A percentile compares a stretch with the other conserved stretches of the same genome.
phyloP scores from a whole-genome alignment of 2,797 vertebrate species.

The Avahi laniger region DNA sequence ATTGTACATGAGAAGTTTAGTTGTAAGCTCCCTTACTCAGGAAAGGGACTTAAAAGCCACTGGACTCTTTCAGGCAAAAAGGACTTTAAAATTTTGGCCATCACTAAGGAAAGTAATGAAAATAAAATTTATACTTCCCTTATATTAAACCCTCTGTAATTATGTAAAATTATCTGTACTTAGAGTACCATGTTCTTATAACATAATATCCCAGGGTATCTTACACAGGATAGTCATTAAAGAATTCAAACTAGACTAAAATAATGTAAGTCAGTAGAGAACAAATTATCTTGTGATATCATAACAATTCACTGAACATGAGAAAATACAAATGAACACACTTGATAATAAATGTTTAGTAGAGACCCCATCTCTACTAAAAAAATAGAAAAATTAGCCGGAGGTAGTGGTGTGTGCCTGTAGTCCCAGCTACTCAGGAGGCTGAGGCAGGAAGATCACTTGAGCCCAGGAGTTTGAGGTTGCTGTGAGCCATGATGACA shows the following conservation, averaged over 20 bases:
- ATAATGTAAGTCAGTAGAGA: slow-evolving; percentile 15
- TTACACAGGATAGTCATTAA: slow-evolving; percentile 5
- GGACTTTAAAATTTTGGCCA: neutral
- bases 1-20: neutral
- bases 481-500: too few relatives aligned
- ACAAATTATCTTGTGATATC: slow-evolving; percentile 36
- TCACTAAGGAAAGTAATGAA: slow-evolving; percentile 47
- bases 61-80: slow-evolving; percentile 28
- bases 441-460: too few relatives aligned
- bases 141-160: neutral
- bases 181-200: neutral
- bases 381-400: too few relatives aligned
- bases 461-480: too few relatives aligned
- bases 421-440: too few relatives aligned
- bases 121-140: slow-evolving; percentile 5
- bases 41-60: slow-evolving; percentile 10
- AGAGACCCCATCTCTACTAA: too few relatives aligned
- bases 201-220: neutral
- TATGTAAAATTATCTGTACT: neutral
- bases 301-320: slow-evolving; percentile 17
- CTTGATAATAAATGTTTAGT: slow-evolving; percentile 29
- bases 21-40: neutral
- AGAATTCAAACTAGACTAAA: slow-evolving; percentile 39
- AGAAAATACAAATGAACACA: slow-evolving; percentile 27
- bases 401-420: too few relatives aligned